Conservation (phyloP, 2,113 vertebrate genomes). For the Motacilla tschutschensis region DNA sequence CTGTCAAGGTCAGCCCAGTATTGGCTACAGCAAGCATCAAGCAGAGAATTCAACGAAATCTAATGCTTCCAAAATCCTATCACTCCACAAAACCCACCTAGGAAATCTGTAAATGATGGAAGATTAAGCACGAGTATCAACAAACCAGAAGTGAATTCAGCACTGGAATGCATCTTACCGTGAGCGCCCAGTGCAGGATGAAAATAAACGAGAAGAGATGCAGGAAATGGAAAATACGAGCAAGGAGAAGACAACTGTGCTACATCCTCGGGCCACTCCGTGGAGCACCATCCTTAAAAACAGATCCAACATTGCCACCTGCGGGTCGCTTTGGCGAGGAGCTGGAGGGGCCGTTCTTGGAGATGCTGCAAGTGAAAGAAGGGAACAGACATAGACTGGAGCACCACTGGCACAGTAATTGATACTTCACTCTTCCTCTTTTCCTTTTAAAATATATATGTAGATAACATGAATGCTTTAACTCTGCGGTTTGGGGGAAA, state of each 20-base stretch:
- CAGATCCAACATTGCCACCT: slow-evolving; percentile 53
- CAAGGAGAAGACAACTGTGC: fast-evolving
- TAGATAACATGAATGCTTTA: too few relatives aligned
- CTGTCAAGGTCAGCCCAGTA: neutral
- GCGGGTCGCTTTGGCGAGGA: neutral
- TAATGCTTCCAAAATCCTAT: neutral
- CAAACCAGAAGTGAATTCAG: neutral
- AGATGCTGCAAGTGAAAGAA: too few relatives aligned
- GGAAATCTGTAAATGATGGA: neutral
- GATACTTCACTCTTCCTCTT: too few relatives aligned
- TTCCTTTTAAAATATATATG: too few relatives aligned
- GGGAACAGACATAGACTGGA: too few relatives aligned
- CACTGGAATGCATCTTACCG: fast-evolving
- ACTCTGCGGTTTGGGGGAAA: too few relatives aligned
- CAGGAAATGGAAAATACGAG: fast-evolving
- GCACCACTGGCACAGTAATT: too few relatives aligned
- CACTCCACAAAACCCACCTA: neutral
- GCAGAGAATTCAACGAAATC: neutral
- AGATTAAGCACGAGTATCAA: neutral
- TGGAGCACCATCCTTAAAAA: fast-evolving
- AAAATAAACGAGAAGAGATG: neutral
- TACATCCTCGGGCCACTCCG: fast-evolving
- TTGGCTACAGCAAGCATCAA: neutral
- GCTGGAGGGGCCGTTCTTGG: neutral
- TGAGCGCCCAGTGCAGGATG: neutral